Evolutionary conservation across 2,113 vertebrate species (phyloP), one percentile per base, ranked within the genome.

Genomic region (Cyrtonyx montezumae): DNA sequence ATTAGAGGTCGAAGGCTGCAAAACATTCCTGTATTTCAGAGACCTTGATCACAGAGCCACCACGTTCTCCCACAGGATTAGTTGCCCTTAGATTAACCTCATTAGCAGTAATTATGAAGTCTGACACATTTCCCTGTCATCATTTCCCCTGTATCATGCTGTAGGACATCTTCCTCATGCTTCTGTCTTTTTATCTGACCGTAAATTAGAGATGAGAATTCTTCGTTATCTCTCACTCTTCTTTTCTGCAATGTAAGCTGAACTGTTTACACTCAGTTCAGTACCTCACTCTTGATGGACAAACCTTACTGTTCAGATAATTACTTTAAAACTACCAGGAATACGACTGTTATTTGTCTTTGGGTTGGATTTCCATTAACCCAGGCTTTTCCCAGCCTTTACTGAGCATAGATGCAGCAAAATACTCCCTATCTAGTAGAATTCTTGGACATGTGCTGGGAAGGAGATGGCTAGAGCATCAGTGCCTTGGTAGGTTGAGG

Each of bases 81-180:
- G 59, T 21, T 95, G 73, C 69, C 90, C 73, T 86, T 67, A 91
- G 79, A 74, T 94, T 94, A 93, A 93, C 88, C 88, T 94, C 77
- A 88, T 91, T 91, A 92, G 74, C 63, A 84, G 71, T 79, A 92
- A 89, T 95, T 95, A 82, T 84, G 40, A 94, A 91, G 91, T 87
- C 91, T 92, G 84, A 79, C 67, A 84, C 90, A 48, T 91, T 71
- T 87, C 23, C 25, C 81, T 93, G 75, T 58, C 70, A 43, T 89
- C 92, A 71, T 89, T 90, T 94, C 45, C 13, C 14, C 70, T 85
- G 48, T 61, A 82, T 95, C 45, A 37, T 62, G 63, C 45, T 0
- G 0, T 74, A 82, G 63, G 59, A 87, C 6, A 4, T 93, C 49
- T 68, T 93, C 34, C 56, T 61, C 2, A 0, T 91, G 67, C 32